Percentiles rank a stretch among this genome's conserved stretches.
Conservation (phyloP, 2,888 invertebrate genomes). For the Perithous albicinctus region DNA sequence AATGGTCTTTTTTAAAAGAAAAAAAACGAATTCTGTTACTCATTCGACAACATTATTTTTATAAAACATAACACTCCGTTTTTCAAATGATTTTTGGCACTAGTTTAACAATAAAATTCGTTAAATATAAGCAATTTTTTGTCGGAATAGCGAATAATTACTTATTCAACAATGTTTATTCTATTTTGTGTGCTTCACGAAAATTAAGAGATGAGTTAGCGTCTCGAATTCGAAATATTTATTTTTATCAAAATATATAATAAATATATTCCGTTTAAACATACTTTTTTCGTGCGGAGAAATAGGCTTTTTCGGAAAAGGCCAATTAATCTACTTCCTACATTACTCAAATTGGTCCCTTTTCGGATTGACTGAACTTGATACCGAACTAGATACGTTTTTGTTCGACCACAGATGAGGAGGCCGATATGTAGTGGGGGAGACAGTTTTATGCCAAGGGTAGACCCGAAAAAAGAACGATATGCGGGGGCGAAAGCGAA, state of each 20-base stretch:
- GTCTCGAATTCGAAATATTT: no score
- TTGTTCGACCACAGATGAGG: constrained; percentile 7
- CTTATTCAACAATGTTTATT: no score
- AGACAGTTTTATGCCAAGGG: constrained; percentile 13
- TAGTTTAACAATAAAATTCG: no score
- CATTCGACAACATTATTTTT: no score
- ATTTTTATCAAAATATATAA: background rate
- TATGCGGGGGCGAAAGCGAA: background rate
- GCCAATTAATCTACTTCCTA: background rate
- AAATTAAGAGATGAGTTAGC: no score
- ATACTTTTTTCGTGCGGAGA: background rate
- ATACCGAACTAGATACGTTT: constrained; percentile 7
- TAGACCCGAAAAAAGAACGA: constrained; percentile 21
- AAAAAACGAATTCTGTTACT: no score
- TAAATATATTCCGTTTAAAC: background rate
- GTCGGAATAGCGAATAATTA: no score
- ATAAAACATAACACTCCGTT: no score
- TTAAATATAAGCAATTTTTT: no score
- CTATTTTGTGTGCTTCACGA: no score
- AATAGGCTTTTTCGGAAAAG: background rate
- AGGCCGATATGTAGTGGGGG: background rate
- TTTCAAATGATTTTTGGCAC: no score
- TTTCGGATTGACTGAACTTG: background rate
- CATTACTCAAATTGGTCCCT: background rate
- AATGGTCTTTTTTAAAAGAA: no score